Base-by-base conservation (phyloP, 2,888 invertebrate genomes). In the Calameuta idolon region DNA sequence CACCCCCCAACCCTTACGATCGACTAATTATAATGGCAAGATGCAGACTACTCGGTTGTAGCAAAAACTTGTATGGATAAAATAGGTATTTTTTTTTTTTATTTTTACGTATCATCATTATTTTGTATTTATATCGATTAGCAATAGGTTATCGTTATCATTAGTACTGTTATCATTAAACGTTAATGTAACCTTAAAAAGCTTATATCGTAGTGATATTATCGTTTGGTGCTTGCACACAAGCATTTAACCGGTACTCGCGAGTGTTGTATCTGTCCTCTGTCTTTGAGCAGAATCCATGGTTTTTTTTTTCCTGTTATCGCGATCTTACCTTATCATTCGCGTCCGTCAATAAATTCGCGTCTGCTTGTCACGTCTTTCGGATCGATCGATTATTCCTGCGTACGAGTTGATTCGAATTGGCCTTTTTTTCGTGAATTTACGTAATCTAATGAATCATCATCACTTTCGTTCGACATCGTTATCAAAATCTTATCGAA, bases 61-160 rank as follows among this genome's bases (percentile, higher is more conserved):
- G 90, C 90, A 90, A 90, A 90, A 90, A 89, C 88, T 89, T 89
- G 87, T 87, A 87, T 90, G 90, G 87, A 89, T 90, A 90, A 90
- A 90, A 90, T 90, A 90, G 90, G 40, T 90, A 85, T 81, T 83
- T 83, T 87, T 83, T 83, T 85, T 85, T 83, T 82, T 83, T 85
- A 85, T 85, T 85, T 84, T 83, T 73, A 75, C 76, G 75, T 80
- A 82, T 83, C 78, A 76, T 82, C 82, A 76, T 79, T 81, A 76
- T 81, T 77, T 82, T 78, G 80, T 77, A 82, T 82, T 82, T 82
- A 78, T 83, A 81, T 82, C 81, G 81, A 71, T 81, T 40, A 40
- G 40, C 40, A 15, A 77, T 82, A 83, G 81, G 81, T 83, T 82
- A 77, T 77, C 69, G 77, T 79, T 77, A 69, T 76, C 73, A 40